Percentiles rank a stretch among this genome's conserved stretches.
Conservation (phyloP, 2,888 invertebrate species). For the Epirrhoe alternata region DNA sequence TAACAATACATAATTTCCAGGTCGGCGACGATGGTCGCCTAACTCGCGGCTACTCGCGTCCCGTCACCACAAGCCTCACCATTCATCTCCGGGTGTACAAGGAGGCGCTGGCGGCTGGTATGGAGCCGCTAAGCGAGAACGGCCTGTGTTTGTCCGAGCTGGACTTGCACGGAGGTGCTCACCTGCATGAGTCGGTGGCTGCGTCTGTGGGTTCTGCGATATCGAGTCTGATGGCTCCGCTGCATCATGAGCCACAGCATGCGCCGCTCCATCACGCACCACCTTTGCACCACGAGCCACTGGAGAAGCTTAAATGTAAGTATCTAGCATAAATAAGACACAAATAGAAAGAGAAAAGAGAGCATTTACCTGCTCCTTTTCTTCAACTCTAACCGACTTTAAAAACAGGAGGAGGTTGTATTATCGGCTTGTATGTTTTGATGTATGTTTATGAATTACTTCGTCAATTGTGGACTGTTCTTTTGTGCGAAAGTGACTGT, state of each 20-base stretch:
- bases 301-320: constrained; percentile 93
- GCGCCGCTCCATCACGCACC: constrained; percentile 85
- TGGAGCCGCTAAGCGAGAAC: constrained; percentile 89
- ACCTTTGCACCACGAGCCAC: constrained; percentile 88
- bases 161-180: constrained; percentile 81
- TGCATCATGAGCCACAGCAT: constrained; percentile 85
- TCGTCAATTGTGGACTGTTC: too few relatives aligned
- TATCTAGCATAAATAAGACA: constrained; percentile 49
- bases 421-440: too few relatives aligned
- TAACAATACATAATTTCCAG: constrained; percentile 18
- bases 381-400: too few relatives aligned
- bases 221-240: constrained; percentile 83
- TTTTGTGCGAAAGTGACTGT: too few relatives aligned
- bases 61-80: constrained; percentile 64
- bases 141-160: constrained; percentile 91
- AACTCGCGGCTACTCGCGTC: constrained; percentile 50
- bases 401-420: too few relatives aligned
- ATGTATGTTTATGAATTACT: too few relatives aligned
- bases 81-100: constrained; percentile 85
- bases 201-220: constrained; percentile 83
- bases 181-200: constrained; percentile 81
- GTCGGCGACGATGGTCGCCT: constrained; percentile 42
- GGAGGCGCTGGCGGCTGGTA: constrained; percentile 87
- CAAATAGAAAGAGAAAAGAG: too few relatives aligned
- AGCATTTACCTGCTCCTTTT: too few relatives aligned